Evolutionary conservation across 2,888 invertebrate genomes (phyloP), one percentile per base, ranked within the genome.

Genomic region (Trachelus tabidus): DNA sequence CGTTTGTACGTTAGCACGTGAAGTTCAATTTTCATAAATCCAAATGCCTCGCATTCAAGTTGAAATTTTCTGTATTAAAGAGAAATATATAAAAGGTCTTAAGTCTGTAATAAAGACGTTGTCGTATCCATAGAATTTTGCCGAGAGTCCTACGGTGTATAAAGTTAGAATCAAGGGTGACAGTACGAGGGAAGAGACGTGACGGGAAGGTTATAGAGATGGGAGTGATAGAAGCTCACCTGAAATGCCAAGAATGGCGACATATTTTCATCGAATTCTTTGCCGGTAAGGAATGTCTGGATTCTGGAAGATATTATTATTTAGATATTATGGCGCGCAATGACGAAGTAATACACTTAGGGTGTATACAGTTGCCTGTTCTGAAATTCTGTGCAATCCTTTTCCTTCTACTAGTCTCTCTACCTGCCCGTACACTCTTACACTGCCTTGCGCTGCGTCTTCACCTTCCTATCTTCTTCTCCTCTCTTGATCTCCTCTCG

Each of bases 191-290:
- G 56, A 15, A 23, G 56, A 56, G 23, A 56, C 6, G 56, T 0
- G 23, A 56, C 6, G 56, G 23, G 23, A 56, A 56, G 56, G 23
- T 56, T 23, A 23, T 56, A 56, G 56, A 23, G 23, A 23, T 9
- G 23, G 23, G 56, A 56, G 56, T 56, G 56, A 79, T 79, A 76
- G 81, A 79, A 79, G 79, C 80, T 84, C 84, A 83, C 82, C 82
- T 81, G 82, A 80, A 81, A 83, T 83, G 80, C 81, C 76, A 73
- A 83, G 81, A 82, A 81, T 82, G 81, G 80, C 82, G 85, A 83
- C 84, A 83, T 83, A 86, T 86, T 88, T 87, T 86, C 85, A 85
- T 85, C 83, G 86, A 81, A 89, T 89, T 88, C 87, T 87, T 89
- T 84, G 69, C 81, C 77, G 73, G 79, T 34, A 68, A 76, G 78